Evolutionary conservation across 1,140 invertebrate species (phyloP).

Genomic region (Episyrphus balteatus): DNA sequence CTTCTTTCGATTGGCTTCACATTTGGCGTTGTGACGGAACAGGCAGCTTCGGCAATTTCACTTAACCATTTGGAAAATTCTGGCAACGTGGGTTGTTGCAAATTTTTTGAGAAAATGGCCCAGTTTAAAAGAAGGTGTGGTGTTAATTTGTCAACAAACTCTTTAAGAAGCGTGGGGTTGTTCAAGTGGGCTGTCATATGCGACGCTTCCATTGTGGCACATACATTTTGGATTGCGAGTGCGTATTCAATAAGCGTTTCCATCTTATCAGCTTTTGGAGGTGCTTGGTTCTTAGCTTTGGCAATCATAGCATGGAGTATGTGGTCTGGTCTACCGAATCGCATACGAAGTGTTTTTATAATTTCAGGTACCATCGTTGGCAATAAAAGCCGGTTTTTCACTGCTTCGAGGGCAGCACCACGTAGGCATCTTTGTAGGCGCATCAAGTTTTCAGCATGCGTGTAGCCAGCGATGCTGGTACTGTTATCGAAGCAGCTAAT

Average conservation of each 20-base stretch:
- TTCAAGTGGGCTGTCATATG: constrained; percentile 1
- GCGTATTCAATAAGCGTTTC: constrained; percentile 4
- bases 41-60: no score
- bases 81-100: no score
- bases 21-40: no score
- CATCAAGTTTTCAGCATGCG: constrained; percentile 3
- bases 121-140: no score
- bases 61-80: no score
- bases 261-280: neutral
- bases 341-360: neutral
- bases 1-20: no score
- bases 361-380: neutral
- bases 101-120: no score
- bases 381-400: neutral
- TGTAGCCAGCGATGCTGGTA: neutral
- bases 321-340: neutral
- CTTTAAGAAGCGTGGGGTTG: neutral
- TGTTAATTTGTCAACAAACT: no score
- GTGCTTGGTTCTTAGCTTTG: neutral
- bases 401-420: neutral
- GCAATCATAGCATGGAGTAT: neutral
- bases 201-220: constrained; percentile 3
- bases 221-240: constrained; percentile 2
- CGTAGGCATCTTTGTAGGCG: constrained; percentile 2
- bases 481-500: constrained; percentile 1